Base-by-base conservation (phyloP, 2,888 invertebrate species). In the Mythimna vitellina region DNA sequence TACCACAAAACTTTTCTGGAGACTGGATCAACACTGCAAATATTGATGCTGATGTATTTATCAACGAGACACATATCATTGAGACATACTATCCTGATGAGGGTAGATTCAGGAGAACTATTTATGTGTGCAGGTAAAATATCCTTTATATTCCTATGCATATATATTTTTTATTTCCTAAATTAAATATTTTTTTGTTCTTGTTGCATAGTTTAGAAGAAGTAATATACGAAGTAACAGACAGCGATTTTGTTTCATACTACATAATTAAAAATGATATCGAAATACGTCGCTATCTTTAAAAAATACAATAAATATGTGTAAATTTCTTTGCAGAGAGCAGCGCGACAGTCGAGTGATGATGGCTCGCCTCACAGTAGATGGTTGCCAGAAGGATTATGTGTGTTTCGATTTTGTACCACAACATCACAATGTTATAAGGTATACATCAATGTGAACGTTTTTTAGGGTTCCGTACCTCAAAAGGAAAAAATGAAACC, bases 1-100 rank as follows among this genome's bases (percentile, higher is more conserved):
- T 99, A 74, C 99, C 99, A 0, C 98, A 99, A 91, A 99, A 99
- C 92, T 99, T 99, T 93, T 97, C 98, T 0, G 99, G 99, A 0
- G 97, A 98, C 32, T 99, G 99, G 99, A 98, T 99, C 66, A 99
- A 99, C 89, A 99, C 99, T 0, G 99, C 99, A 0, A 99, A 99
- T 90, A 98, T 99, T 82, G 99, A 99, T 92, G 99, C 99, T 0
- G 99, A 99, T 93, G 98, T 99, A 0, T 97, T 97, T 61, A 99
- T 99, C 56, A 99, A 99, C 90, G 98, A 99, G 89, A 99, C 99
- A 0, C 99, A 99, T 90, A 99, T 99, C 53, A 98, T 99, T 86
- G 99, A 99, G 95, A 99, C 98, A 0, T 99, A 98, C 94, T 98
- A 98, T 93, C 99, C 99, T 0, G 99, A 99, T 93, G 98, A 98